Percentiles rank a stretch among this genome's conserved stretches.
Conservation (phyloP, 2,113 vertebrate species). For the Columba janthina region DNA sequence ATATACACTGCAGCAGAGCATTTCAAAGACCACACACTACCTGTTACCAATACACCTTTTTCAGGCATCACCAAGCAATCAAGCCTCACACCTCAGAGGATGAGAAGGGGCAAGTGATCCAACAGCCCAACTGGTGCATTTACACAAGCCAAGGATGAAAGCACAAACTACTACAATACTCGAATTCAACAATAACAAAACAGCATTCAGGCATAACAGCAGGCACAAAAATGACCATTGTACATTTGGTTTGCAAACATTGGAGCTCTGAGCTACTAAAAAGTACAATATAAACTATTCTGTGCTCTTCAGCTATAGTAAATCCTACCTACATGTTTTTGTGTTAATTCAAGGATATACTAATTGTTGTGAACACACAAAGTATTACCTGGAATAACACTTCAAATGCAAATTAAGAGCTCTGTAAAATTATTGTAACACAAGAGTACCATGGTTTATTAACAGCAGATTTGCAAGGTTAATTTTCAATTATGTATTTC, state of each 20-base stretch:
- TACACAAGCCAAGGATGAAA: neutral
- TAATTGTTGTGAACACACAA: conserved; percentile 29
- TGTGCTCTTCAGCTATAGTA: neutral
- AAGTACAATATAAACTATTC: neutral
- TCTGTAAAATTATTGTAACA: conserved; percentile 59
- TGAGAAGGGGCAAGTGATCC: rapidly evolving
- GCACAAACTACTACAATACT: neutral
- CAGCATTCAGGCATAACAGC: conserved; percentile 15
- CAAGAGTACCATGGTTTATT: conserved; percentile 66
- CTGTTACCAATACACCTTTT: rapidly evolving
- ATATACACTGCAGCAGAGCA: rapidly evolving
- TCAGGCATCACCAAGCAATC: neutral
- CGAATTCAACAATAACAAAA: conserved; percentile 49
- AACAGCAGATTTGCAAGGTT: conserved; percentile 74
- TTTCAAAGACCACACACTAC: neutral
- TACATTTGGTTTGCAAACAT: neutral
- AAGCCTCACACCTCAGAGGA: neutral
- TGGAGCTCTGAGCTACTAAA: neutral
- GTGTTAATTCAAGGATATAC: neutral
- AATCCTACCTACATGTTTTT: neutral
- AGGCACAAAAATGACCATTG: conserved; percentile 48
- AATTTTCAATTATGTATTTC: conserved; percentile 78
- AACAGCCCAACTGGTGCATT: neutral
- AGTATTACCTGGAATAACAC: conserved; percentile 63
- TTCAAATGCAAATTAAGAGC: conserved; percentile 59